Percentiles rank a stretch among this genome's conserved stretches.
Evolutionary conservation across 2,888 invertebrate species (phyloP).

Genomic region (Portevinia maculata): DNA sequence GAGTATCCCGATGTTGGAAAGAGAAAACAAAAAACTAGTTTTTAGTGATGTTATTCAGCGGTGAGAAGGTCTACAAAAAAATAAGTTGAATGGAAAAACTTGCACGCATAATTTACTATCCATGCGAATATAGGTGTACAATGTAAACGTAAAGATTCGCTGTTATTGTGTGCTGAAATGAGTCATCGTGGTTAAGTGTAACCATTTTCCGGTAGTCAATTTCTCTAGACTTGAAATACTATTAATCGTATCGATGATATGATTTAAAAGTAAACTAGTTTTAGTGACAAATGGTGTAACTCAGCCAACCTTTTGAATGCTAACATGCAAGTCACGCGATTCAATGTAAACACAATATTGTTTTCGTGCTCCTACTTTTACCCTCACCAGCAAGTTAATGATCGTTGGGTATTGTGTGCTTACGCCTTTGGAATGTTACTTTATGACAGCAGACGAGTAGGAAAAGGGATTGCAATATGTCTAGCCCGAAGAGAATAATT

Average conservation of each 20-base stretch:
- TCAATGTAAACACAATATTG: no score
- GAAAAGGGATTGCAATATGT: no score
- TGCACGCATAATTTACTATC: slow-evolving; percentile 37
- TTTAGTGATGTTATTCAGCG: slow-evolving; percentile 42
- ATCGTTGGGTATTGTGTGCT: no score
- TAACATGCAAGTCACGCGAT: no score
- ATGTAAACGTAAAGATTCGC: background rate
- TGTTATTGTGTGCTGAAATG: slow-evolving; percentile 4
- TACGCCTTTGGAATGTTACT: no score
- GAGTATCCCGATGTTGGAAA: slow-evolving; percentile 39
- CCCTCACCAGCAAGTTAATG: no score
- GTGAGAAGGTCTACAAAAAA: background rate
- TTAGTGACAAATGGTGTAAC: no score
- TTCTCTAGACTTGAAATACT: background rate
- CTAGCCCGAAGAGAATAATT: no score
- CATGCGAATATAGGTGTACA: background rate
- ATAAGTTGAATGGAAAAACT: slow-evolving; percentile 28
- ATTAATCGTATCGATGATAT: background rate
- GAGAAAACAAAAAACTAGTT: slow-evolving; percentile 53
- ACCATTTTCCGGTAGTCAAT: background rate
- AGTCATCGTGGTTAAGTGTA: slow-evolving; percentile 7
- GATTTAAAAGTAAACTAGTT: background rate
- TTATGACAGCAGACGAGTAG: no score
- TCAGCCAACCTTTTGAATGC: no score
- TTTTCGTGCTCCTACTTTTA: no score